These are phyloP conservation scores for Upupa epops DNA, from an alignment of 2,113 vertebrate genomes.

Conservation along the genomic window DNA sequence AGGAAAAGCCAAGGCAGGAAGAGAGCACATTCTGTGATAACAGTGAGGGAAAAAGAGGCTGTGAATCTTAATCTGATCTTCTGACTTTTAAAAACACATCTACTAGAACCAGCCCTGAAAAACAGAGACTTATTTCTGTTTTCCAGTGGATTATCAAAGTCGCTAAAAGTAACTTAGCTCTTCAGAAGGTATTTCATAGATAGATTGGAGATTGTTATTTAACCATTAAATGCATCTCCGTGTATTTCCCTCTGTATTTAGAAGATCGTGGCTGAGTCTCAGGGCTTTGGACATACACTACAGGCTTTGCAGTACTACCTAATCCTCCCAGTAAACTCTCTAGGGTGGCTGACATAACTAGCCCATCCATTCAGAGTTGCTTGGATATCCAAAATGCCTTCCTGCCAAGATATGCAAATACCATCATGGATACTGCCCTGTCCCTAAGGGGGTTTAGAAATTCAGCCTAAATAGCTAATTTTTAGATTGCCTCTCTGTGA, in stretches of 20 bases:
- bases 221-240: neutral
- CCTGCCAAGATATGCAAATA: neutral
- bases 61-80: conserved; percentile 1
- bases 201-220: neutral
- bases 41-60: neutral
- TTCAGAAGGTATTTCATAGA: neutral
- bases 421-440: neutral
- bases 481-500: neutral
- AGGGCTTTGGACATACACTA: neutral
- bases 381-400: neutral
- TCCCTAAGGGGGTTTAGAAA: neutral
- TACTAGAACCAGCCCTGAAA: conserved; percentile 39
- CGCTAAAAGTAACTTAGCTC: neutral
- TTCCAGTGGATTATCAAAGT: neutral
- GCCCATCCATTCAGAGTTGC: neutral
- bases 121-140: neutral
- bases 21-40: neutral
- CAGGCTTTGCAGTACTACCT: neutral
- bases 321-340: neutral
- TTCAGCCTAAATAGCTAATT: neutral
- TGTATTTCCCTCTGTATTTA: neutral
- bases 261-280: neutral
- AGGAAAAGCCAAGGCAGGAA: neutral
- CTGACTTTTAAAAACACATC: neutral
- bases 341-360: neutral